phyloP scores from a whole-genome alignment of 2,888 invertebrate species.

The Caenorhabditis sp. region DNA sequence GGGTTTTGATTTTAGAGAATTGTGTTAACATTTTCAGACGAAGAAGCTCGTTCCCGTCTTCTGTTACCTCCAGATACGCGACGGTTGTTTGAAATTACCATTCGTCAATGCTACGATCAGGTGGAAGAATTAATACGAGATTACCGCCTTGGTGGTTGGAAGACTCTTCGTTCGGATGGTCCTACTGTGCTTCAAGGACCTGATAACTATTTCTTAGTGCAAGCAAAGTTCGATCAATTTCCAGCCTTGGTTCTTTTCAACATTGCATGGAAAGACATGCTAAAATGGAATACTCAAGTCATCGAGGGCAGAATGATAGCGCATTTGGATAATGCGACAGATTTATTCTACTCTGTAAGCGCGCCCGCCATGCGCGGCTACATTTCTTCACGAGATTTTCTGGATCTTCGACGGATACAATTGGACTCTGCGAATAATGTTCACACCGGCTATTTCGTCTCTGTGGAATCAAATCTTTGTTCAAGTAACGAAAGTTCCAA shows the following conservation, averaged over 20 bases:
- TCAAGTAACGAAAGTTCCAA: constrained; percentile 55
- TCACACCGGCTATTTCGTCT: constrained; percentile 59
- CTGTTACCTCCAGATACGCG: constrained; percentile 53
- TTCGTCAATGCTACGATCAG: constrained; percentile 45
- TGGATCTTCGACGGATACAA: constrained; percentile 53
- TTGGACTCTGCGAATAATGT: constrained; percentile 35
- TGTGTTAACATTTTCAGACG: constrained; percentile 13
- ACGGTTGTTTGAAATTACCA: constrained; percentile 44
- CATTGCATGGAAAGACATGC: constrained; percentile 71
- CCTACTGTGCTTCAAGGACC: constrained; percentile 60
- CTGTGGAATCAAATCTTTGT: constrained; percentile 60
- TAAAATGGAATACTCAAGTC: constrained; percentile 70
- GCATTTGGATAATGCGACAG: constrained; percentile 67
- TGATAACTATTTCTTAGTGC: constrained; percentile 66
- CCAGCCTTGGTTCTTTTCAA: constrained; percentile 64
- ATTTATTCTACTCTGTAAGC: constrained; percentile 70
- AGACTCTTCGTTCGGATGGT: constrained; percentile 30
- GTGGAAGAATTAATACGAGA: constrained; percentile 56
- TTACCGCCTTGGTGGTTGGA: constrained; percentile 60
- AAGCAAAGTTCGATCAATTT: constrained; percentile 58
- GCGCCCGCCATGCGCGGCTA: constrained; percentile 75
- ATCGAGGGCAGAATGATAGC: constrained; percentile 64
- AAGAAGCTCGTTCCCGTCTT: constrained; percentile 45
- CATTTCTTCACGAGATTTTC: constrained; percentile 69
- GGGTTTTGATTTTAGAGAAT: no score